Conservation (phyloP, 1,140 invertebrate genomes). For the Conus betulinus region DNA sequence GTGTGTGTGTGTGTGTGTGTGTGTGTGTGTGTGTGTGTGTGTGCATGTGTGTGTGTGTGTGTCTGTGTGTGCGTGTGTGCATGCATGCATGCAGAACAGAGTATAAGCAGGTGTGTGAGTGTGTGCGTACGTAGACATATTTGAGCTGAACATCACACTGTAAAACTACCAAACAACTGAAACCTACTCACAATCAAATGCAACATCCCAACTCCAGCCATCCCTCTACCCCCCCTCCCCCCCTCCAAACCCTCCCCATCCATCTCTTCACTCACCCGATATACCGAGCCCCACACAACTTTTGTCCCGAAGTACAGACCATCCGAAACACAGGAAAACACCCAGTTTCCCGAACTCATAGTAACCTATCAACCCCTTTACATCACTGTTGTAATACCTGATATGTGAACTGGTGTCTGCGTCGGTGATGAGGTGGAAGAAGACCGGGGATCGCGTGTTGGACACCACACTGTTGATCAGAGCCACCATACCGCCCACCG, state of each 20-base stretch:
- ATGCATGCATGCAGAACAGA: not conserved
- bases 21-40: not conserved
- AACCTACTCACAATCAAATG: too few relatives aligned
- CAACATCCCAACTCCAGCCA: too few relatives aligned
- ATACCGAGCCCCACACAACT: too few relatives aligned
- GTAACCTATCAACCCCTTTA: too few relatives aligned
- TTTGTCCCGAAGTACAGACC: too few relatives aligned
- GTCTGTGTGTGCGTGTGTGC: conserved; percentile 6
- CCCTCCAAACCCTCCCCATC: too few relatives aligned
- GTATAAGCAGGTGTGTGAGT: not conserved
- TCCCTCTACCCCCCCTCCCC: too few relatives aligned
- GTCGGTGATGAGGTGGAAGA: conserved; percentile 67
- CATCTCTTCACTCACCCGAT: too few relatives aligned
- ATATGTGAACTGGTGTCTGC: conserved; percentile 60
- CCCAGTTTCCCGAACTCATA: too few relatives aligned
- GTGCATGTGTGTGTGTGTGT: conserved; percentile 3
- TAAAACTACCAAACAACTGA: too few relatives aligned
- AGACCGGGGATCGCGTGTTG: conserved; percentile 66
- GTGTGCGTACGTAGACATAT: not conserved
- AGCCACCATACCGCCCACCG: conserved; percentile 72
- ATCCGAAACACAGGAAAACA: too few relatives aligned
- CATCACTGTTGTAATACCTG: conserved; percentile 46
- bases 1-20: not conserved
- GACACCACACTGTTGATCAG: conserved; percentile 72
- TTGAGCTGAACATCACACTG: not conserved